A percentile compares a stretch with the other conserved stretches of the same genome.
Conservation (phyloP, 2,113 vertebrate genomes). For the Melanocharis versteri region DNA sequence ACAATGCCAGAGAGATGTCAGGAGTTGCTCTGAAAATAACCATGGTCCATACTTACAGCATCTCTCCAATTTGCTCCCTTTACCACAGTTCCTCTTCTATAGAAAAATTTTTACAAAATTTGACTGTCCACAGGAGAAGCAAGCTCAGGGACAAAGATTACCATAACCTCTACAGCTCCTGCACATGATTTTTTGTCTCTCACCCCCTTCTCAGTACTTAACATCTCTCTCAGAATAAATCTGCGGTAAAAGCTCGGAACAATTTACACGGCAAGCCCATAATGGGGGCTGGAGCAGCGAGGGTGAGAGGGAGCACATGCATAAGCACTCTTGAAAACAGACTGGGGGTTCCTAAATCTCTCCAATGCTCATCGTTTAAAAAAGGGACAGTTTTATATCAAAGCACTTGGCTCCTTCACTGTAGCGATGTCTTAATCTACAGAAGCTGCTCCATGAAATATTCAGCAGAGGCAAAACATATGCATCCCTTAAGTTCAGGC, state of each 20-base stretch:
- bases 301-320: not conserved
- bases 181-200: not conserved
- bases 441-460: not conserved
- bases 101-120: not conserved
- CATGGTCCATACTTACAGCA: not conserved
- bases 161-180: not conserved
- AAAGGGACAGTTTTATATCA: not conserved
- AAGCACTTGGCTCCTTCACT: not conserved
- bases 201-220: not conserved
- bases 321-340: not conserved
- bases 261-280: not conserved
- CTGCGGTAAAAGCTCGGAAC: not conserved
- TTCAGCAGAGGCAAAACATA: not conserved
- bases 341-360: slow-evolving; percentile 10
- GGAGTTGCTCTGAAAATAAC: not conserved
- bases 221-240: not conserved
- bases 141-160: not conserved
- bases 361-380: not conserved
- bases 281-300: not conserved
- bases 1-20: not conserved
- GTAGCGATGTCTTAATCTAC: not conserved
- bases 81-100: not conserved
- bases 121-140: not conserved
- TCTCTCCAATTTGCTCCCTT: not conserved
- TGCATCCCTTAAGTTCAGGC: not conserved